phyloP scores from a whole-genome alignment of 1,140 invertebrate genomes.

The Microplitis demolitor region DNA sequence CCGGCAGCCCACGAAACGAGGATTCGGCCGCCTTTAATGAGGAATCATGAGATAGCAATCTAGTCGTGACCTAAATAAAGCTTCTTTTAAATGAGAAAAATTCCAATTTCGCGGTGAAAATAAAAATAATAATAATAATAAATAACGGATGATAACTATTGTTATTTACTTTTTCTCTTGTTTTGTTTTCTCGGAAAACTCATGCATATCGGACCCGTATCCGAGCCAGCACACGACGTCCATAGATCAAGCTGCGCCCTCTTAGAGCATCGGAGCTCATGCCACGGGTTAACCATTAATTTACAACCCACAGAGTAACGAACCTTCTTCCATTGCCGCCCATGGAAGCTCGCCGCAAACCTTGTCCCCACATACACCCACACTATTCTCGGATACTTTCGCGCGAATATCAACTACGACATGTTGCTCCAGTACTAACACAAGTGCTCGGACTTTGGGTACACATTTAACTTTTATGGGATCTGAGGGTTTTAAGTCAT shows the following conservation, averaged over 20 bases:
- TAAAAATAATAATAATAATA: background rate
- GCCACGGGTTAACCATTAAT: conserved; percentile 57
- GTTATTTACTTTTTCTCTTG: too few species aligned
- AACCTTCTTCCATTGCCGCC: conserved; percentile 32
- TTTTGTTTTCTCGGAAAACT: background rate
- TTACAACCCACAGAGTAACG: conserved; percentile 60
- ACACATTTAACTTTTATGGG: too few species aligned
- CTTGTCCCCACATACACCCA: background rate
- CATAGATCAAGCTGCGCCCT: conserved; percentile 58
- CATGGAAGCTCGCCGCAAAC: conserved; percentile 3
- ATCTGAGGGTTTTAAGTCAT: too few species aligned
- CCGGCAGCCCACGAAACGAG: conserved; percentile 26
- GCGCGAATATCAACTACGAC: conserved; percentile 4
- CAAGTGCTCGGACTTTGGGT: too few species aligned
- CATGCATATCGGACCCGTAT: too few species aligned
- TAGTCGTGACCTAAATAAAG: conserved; percentile 21
- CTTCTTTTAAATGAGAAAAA: conserved; percentile 6
- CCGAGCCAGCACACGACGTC: conserved; percentile 39
- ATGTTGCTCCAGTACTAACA: background rate
- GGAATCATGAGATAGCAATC: conserved; percentile 32
- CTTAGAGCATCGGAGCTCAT: conserved; percentile 31
- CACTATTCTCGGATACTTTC: background rate
- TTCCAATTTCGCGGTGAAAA: background rate
- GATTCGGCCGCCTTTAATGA: conserved; percentile 30
- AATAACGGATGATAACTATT: background rate